Conservation (phyloP, 2,113 vertebrate genomes). For the Solenodon paradoxus region DNA sequence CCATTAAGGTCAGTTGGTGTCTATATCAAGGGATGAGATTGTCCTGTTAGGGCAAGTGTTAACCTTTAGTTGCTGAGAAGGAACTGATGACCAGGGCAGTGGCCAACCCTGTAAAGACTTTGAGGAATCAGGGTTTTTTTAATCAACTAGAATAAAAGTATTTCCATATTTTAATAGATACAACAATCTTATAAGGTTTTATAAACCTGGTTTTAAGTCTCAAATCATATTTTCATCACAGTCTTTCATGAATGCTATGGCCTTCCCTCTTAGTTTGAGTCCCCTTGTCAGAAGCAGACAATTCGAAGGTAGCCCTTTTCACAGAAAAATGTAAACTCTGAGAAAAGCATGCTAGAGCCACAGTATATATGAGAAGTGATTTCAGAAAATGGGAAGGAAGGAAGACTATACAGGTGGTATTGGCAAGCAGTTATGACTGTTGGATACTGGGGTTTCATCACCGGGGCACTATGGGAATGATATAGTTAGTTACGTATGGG, state of each 20-base stretch:
- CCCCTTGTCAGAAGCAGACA: background rate
- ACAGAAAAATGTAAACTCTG: background rate
- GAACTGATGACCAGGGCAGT: background rate
- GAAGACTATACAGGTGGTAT: rapidly evolving
- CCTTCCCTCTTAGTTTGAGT: background rate
- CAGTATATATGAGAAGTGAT: background rate
- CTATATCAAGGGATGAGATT: background rate
- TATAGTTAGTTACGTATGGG: rapidly evolving
- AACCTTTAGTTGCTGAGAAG: background rate
- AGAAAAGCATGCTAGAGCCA: background rate
- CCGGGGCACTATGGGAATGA: no score
- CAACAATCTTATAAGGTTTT: background rate
- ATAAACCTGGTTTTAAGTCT: background rate
- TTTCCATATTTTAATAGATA: background rate
- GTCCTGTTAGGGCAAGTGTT: background rate
- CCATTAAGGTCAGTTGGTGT: background rate
- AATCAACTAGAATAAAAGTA: background rate
- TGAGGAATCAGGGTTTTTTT: background rate
- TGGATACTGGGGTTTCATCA: rapidly evolving
- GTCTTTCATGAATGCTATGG: background rate
- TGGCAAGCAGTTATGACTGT: background rate
- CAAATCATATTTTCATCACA: background rate
- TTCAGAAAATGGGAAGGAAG: background rate
- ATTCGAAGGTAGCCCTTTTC: background rate
- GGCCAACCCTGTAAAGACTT: no score